These are phyloP conservation scores for Morone saxatilis DNA, from an alignment of 2,113 vertebrate genomes.

Conservation along the genomic window DNA sequence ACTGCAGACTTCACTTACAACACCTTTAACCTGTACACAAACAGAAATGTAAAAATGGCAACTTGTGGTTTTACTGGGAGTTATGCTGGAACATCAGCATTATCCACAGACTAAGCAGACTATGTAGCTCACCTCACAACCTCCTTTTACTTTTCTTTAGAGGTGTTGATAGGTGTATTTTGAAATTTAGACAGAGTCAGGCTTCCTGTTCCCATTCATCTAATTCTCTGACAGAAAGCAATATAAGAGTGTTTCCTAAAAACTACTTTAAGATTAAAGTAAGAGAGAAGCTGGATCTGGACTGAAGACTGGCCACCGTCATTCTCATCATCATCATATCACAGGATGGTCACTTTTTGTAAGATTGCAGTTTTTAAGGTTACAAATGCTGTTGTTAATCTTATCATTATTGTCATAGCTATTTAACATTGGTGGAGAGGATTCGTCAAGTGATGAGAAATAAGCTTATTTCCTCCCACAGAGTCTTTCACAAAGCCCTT, in stretches of 20 bases:
- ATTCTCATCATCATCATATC: neutral
- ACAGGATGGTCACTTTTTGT: constrained; percentile 28
- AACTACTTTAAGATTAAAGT: constrained; percentile 6
- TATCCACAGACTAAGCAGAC: neutral
- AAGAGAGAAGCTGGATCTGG: constrained; percentile 15
- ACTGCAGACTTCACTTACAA: too few species aligned
- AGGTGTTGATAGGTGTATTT: neutral
- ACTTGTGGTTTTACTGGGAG: neutral
- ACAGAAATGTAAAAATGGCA: too few species aligned
- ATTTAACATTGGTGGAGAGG: neutral
- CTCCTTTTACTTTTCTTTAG: neutral
- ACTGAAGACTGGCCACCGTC: neutral
- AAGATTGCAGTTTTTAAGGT: constrained; percentile 13
- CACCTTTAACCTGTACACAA: too few species aligned
- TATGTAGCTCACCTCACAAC: too few species aligned
- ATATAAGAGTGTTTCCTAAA: neutral
- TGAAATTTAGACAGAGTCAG: neutral
- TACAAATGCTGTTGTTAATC: constrained; percentile 19
- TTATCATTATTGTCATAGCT: neutral
- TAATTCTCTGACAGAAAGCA: neutral
- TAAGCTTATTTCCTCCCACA: constrained; percentile 1
- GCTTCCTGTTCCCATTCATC: neutral
- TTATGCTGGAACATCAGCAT: neutral
- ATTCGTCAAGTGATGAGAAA: neutral
- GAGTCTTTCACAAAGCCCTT: neutral